Base-by-base conservation (phyloP, 2,113 vertebrate species). In the Coturnix japonica region DNA sequence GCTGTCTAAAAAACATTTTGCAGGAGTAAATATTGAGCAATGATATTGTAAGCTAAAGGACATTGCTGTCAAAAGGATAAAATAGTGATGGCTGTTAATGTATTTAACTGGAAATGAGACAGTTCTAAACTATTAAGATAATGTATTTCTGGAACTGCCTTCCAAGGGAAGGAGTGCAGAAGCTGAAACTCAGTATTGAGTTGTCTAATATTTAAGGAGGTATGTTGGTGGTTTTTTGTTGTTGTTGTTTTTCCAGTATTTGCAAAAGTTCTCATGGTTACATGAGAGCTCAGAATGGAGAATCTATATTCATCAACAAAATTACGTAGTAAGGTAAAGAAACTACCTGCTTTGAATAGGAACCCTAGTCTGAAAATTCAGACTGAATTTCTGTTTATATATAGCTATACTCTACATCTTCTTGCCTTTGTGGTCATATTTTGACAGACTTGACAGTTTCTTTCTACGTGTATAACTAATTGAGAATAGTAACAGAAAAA, bases 21-120 rank as follows among this genome's bases (percentile, higher is more conserved):
- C 53, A 43, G 61, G 65, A 88, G 85, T 90, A 93, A 85, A 94
- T 88, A 91, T 16, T 66, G 76, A 91, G 47, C 26, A 43, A 26
- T 78, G 80, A 81, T 81, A 47, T 26, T 56, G 57, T n/a, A 71
- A 86, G 73, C 7, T 90, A 94, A 93, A 93, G 91, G 86, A 95
- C 89, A 94, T 44, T 47, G 44, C 66, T 92, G 86, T 78, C 86
- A 89, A 18, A 31, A 31, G 47, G n/a, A 15, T 67, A 93, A 80
- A 96, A 91, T 61, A 35, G 22, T 81, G 73, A 69, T 89, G 81
- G 35, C 30, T 92, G 31, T 8, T 89, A 90, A 86, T 60, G 22
- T 26, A 61, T 86, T 93, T 84, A 78, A 13, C 43, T 78, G 53
- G 47, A 89, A 95, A 84, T 47, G 22, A 88, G 73, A 81, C 37